Evolutionary conservation across 1,140 invertebrate genomes (phyloP).

Genomic region (Leptopilina clavipes): DNA sequence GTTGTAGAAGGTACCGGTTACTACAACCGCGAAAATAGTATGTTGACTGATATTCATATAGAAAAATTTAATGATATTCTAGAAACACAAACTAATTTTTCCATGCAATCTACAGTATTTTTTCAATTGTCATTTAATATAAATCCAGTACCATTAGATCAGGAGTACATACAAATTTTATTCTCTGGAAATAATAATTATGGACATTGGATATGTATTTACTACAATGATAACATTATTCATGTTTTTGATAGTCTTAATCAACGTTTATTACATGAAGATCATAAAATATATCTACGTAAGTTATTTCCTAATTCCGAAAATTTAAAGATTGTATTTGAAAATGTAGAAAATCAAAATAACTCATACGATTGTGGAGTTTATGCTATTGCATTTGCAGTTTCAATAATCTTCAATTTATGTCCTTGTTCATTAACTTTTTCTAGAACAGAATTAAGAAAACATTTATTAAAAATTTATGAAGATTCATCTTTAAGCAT

Average conservation of each 20-base stretch:
- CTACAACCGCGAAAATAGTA: no score
- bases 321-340: background rate
- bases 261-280: background rate
- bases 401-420: background rate
- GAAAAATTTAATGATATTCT: no score
- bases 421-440: background rate
- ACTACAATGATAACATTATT: background rate
- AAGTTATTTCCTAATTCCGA: background rate
- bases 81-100: no score
- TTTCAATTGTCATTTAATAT: background rate
- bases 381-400: background rate
- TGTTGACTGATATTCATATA: no score
- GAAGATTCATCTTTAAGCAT: background rate
- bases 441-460: background rate
- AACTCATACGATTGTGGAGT: background rate
- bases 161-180: no score
- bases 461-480: background rate
- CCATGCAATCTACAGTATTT: no score
- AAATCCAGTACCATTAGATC: background rate
- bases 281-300: background rate
- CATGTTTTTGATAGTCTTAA: background rate
- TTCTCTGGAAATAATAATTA: no score
- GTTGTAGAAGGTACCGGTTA: no score
- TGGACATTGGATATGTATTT: no score
- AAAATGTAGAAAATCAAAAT: background rate